Base-by-base conservation (phyloP, 2,888 invertebrate genomes). In the Lissocephala sabroskyi region DNA sequence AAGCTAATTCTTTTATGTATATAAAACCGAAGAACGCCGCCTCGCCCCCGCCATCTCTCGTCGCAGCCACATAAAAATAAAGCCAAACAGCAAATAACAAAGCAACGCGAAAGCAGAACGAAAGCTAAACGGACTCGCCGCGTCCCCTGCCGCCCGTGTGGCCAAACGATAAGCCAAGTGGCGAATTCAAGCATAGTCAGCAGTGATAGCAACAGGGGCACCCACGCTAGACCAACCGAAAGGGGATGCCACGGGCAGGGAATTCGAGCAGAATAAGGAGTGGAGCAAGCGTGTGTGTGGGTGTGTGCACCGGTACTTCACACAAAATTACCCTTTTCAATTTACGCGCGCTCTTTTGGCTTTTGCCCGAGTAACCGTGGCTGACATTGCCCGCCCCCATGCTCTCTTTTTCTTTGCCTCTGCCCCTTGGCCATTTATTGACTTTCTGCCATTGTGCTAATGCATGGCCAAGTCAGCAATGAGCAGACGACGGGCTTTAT, bases 241-340 rank as follows among this genome's bases (percentile, higher is more conserved):
- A 44, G 32, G 17, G 45, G 57, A 52, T 45, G 45, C 52, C 48
- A 41, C 45, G 49, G 29, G 18, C 37, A 37, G 48, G 37, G n/a
- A 14, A 13, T 16, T 14, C 16, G 28, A n/a, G n/a, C n/a, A n/a
- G n/a, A n/a, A n/a, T n/a, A n/a, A n/a, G n/a, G n/a, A n/a, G n/a
- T n/a, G n/a, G 29, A 14, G 18, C n/a, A 18, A 28, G 19, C 26
- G 30, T 19, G 37, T 37, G 5, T 49, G 35, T 23, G 10, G 30
- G 32, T 32, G 28, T 41, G 29, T 37, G 10, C 36, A 10, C 28
- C 14, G 76, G 73, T 68, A 65, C 78, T 76, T 78, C 74, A 74
- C 79, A 79, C 79, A 71, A 77, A 77, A 77, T 77, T 79, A 77
- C 79, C 77, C 77, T 74, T 77, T 77, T 77, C 77, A 77, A 79